Evolutionary conservation across 2,113 vertebrate species (phyloP), one percentile per base, ranked within the genome.

Genomic region (Xyliphius kryptos): DNA sequence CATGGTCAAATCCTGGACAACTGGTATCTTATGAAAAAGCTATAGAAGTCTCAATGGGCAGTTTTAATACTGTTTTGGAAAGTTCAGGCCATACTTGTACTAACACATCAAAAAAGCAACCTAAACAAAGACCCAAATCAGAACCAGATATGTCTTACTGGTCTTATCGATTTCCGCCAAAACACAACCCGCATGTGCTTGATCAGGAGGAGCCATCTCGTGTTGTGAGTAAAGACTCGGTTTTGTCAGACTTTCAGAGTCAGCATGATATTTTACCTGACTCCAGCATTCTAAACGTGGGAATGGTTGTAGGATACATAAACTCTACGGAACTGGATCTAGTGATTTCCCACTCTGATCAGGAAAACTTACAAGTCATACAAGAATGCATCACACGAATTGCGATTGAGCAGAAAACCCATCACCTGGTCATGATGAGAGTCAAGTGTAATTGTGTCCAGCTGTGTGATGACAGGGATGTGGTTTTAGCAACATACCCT

Each of bases 261-360:
- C 73, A 77, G 0, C 91, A 90, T 1, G 87, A 85, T 36, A 83
- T 80, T n/a, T 88, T 63, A 0, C 63, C 89, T 43, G 91, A 94
- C 36, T 91, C 91, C 12, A 86, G 85, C 14, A 75, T 90, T 72
- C 76, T 97, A 56, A 96, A 97, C 0, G 89, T 94, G 21, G 91
- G 90, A 67, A 88, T 97, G 90, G 82, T 98, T 1, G 94, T 97
- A 1, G 95, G 95, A 55, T 98, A 98, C 76, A 77, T 98, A 22
- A 93, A 93, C 54, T 94, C 95, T 2, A 93, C 92, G 0, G 93
- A 97, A 36, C 87, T 97, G 15, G 91, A 92, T 53, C 86, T 95
- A 20, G 86, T 84, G 7, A 81, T 87, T 3, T 76, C 77, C 0
- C 90, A 82, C 59, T 73, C 92, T 49, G 94, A 97, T 73, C 83